Percentiles rank a stretch among this genome's conserved stretches.
These are phyloP conservation scores for Parasteatoda lunata DNA, from an alignment of 2,888 invertebrate genomes.

Conservation along the genomic window DNA sequence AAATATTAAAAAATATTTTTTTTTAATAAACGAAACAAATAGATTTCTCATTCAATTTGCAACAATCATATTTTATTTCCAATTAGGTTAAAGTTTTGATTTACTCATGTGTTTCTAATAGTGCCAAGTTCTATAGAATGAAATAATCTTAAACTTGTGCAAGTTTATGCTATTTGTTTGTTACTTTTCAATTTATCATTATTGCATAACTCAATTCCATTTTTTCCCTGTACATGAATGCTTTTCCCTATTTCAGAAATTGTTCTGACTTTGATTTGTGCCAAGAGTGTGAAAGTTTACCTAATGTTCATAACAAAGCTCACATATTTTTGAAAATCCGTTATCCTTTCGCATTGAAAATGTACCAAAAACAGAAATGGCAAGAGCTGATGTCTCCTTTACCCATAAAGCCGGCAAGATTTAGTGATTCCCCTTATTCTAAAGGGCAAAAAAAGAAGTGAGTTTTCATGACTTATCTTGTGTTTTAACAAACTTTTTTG, in stretches of 20 bases:
- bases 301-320: constrained; percentile 71
- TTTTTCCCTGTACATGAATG: neutral
- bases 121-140: too few species aligned
- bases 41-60: too few species aligned
- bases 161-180: too few species aligned
- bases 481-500: neutral
- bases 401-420: constrained; percentile 4
- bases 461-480: neutral
- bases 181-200: too few species aligned
- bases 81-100: too few species aligned
- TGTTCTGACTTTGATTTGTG: constrained; percentile 75
- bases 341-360: constrained; percentile 40
- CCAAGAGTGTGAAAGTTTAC: constrained; percentile 73
- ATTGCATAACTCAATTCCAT: neutral
- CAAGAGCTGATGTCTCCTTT: constrained; percentile 24
- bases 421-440: neutral
- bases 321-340: constrained; percentile 74
- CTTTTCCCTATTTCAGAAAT: constrained; percentile 71
- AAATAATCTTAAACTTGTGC: too few species aligned
- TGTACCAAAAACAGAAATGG: constrained; percentile 39
- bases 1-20: too few species aligned
- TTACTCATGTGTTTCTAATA: too few species aligned
- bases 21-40: too few species aligned
- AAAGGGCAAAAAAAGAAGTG: constrained; percentile 37
- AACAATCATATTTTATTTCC: too few species aligned